Conservation (phyloP, 2,113 vertebrate species). For the Tetrax tetrax region DNA sequence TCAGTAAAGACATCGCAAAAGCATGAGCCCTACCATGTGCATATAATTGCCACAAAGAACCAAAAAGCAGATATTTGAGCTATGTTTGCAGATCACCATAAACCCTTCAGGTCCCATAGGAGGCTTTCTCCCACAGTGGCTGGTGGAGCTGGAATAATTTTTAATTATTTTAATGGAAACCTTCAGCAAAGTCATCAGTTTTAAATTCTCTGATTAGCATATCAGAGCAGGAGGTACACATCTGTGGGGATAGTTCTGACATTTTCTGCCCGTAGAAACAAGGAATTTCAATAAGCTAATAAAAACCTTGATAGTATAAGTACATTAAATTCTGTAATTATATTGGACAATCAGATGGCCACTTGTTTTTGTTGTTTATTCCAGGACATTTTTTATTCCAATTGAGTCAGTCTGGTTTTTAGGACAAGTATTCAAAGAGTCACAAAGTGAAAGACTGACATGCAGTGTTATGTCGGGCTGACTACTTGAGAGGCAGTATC, state of each 20-base stretch:
- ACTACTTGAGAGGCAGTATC: background rate
- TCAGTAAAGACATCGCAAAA: background rate
- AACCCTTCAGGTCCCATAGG: background rate
- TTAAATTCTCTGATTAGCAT: background rate
- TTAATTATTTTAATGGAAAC: background rate
- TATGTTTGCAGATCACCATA: background rate
- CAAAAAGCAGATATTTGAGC: background rate
- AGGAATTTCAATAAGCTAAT: background rate
- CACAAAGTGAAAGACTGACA: background rate
- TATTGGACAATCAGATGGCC: background rate
- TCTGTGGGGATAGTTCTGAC: background rate
- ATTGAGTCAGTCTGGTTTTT: background rate
- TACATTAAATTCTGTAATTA: background rate
- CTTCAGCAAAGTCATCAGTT: background rate
- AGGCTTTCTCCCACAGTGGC: fast-evolving
- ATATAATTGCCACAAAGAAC: background rate
- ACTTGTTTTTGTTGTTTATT: background rate
- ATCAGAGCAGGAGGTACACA: background rate
- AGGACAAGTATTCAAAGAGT: background rate
- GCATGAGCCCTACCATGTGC: background rate
- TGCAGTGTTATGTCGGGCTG: background rate
- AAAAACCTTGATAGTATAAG: background rate
- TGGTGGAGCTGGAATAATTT: background rate
- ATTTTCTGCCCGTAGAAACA: background rate
- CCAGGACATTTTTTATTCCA: background rate